Base-by-base conservation (phyloP, 2,113 vertebrate genomes). In the Chaetura pelagica region DNA sequence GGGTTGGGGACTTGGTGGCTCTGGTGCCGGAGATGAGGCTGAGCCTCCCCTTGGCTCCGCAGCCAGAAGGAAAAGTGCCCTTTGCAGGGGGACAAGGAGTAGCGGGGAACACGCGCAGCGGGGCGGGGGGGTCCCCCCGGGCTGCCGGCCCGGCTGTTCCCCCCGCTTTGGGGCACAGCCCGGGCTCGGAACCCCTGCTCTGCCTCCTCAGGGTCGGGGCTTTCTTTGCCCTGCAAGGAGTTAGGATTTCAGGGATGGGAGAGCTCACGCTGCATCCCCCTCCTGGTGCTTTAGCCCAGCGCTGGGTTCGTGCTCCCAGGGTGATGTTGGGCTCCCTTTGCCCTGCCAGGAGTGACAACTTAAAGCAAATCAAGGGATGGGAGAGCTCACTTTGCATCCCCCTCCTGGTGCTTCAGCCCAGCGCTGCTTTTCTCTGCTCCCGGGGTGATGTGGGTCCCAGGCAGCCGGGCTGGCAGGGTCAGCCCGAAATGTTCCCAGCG, bases 71-170 rank as follows among this genome's bases (percentile, higher is more conserved):
- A 4, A 8, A 8, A 51, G 75, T 67, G 52, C 42, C 4, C 11
- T 66, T 59, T 8, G 44, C 20, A 15, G 44, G 40, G 20, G 63
- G 34, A 62, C 77, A 51, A 42, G 32, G 0, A 42, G 54, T 26
- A 9, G 73, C 55, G 42, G 52, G 26, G 54, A 17, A 48, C 24
- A 38, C 13, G 0, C 0, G 11, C 17, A 17, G 1, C 0, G 23
- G 10, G 75, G 52, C 0, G 3, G 32, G 8, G 8, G 30, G 26
- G 22, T 24, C 3, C 0, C 29, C 7, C 5, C 67, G 51, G 44
- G 38, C 29, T 67, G 22, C 24, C 40, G 32, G 15, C 58, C 4
- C 0, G 62, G 63, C 67, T 6, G 44, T 7, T 32, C 48, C 3
- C 32, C 42, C 24, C 6, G 1, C 8, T 6, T 3, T 10, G 29